Percentiles rank a stretch among this genome's conserved stretches.
These are phyloP conservation scores for Lottia gigantea DNA, from an alignment of 2,888 invertebrate genomes.

Conservation along the genomic window DNA sequence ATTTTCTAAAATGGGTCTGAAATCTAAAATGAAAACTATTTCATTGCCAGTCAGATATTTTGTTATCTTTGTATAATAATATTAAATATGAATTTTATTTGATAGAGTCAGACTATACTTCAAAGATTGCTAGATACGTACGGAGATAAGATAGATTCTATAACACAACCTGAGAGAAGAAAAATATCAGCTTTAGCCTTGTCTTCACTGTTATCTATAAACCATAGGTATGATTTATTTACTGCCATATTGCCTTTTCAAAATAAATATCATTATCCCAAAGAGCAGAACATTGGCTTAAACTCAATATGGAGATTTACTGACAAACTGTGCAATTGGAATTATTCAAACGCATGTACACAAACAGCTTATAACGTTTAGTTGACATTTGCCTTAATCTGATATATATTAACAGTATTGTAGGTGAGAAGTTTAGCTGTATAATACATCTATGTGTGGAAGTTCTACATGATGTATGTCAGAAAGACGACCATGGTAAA, in stretches of 20 bases:
- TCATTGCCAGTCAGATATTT: too few species aligned
- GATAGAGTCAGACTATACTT: constrained; percentile 49
- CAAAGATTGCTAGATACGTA: constrained; percentile 76
- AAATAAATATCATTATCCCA: too few species aligned
- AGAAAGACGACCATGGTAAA: constrained; percentile 43
- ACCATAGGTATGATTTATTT: constrained; percentile 51
- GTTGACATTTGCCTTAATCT: too few species aligned
- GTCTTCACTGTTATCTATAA: constrained; percentile 66
- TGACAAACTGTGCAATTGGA: too few species aligned
- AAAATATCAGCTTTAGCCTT: constrained; percentile 81
- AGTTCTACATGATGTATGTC: constrained; percentile 64
- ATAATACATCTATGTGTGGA: constrained; percentile 62
- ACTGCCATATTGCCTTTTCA: too few species aligned
- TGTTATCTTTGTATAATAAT: constrained; percentile 24
- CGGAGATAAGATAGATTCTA: constrained; percentile 82
- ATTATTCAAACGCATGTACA: too few species aligned
- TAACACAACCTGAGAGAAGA: constrained; percentile 82
- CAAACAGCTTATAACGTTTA: too few species aligned
- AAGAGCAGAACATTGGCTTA: too few species aligned
- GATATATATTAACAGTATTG: constrained; percentile 40
- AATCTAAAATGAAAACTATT: too few species aligned
- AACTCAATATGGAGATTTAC: too few species aligned
- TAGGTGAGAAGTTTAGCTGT: constrained; percentile 56
- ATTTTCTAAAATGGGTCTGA: too few species aligned
- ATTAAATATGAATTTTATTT: constrained; percentile 20